Evolutionary conservation across 2,797 vertebrate genomes (phyloP), one percentile per base, ranked within the genome.

Genomic region (Taeniopygia guttata): DNA sequence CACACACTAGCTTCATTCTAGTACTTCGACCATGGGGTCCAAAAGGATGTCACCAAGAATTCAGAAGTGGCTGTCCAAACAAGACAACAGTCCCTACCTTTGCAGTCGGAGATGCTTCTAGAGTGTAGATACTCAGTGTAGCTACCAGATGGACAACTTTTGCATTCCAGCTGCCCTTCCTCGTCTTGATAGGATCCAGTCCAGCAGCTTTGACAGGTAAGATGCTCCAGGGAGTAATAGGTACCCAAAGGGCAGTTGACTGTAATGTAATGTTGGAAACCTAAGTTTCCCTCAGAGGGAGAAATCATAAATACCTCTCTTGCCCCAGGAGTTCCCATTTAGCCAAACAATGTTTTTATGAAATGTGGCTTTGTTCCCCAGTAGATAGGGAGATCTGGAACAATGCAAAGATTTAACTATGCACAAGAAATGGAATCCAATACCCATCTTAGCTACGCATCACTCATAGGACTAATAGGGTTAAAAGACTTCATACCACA

Each of bases 161-260:
- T 99, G 86, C 99, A 99, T 95, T 99, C 98, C 59, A 99, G 97
- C 84, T 99, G 98, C 42, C 99, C 99, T 97, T 99, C 99, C 92
- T 98, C 98, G 93, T 99, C 98, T 96, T 99, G 99, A 97, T 98
- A 99, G 79, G 98, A 99, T 29, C 99, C 99, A 80, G 98, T 96
- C 98, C 98, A 98, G 96, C 99, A 99, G 97, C 99, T 99, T 97
- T 99, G 99, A 97, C 99, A 99, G 91, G 98, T 97, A 4, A 96
- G 97, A 84, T 98, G 98, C 73, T 99, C 98, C 98, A 98, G 95
- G 25, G 99, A 99, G 94, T 99, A 99, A 97, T 98, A 99, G 1
- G 99, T 99, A 78, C 99, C 99, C 92, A 99, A 98, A 30, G 99
- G 99, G 94, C 99, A 99, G 89, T 98, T 99, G 87, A 99, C 99